Conservation (phyloP, 2,888 invertebrate species). For the Drosophila nigricruria region DNA sequence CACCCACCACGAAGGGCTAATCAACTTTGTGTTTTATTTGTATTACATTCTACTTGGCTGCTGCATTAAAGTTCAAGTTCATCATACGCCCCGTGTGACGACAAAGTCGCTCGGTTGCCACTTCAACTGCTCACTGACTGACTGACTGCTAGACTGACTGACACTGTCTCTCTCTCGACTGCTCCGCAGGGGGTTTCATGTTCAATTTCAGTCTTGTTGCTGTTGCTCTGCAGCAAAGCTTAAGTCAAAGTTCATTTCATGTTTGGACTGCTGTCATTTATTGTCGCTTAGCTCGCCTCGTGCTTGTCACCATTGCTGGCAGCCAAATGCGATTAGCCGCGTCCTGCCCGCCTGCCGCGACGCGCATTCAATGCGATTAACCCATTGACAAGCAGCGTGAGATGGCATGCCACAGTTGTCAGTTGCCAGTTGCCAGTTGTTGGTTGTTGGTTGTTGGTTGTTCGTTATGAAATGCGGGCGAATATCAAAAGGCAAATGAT, state of each 20-base stretch:
- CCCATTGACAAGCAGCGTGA: constrained; percentile 44
- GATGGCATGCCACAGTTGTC: constrained; percentile 24
- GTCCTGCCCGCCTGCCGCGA: constrained; percentile 3
- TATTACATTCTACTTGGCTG: constrained; percentile 16
- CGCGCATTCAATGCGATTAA: constrained; percentile 35
- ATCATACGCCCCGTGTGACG: constrained; percentile 34
- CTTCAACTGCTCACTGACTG: constrained; percentile 19
- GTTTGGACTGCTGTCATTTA: constrained; percentile 60
- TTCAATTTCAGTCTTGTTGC: constrained; percentile 36
- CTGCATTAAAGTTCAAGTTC: constrained; percentile 37
- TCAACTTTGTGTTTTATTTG: constrained; percentile 24
- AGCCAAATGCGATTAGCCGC: constrained; percentile 60
- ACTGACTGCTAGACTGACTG: constrained; percentile 6
- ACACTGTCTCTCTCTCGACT: constrained; percentile 16
- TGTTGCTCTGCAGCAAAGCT: constrained; percentile 24
- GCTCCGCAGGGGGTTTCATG: constrained; percentile 31
- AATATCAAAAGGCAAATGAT: constrained; percentile 11
- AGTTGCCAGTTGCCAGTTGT: background rate
- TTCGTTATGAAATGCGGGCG: constrained; percentile 17
- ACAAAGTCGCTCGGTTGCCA: constrained; percentile 2
- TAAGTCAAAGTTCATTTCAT: constrained; percentile 47
- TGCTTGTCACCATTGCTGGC: constrained; percentile 13
- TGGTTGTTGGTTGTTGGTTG: background rate
- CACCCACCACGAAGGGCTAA: constrained; percentile 3
- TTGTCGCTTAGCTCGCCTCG: constrained; percentile 42